These are phyloP conservation scores for Lonchura striata DNA, from an alignment of 2,113 vertebrate species.

Conservation along the genomic window DNA sequence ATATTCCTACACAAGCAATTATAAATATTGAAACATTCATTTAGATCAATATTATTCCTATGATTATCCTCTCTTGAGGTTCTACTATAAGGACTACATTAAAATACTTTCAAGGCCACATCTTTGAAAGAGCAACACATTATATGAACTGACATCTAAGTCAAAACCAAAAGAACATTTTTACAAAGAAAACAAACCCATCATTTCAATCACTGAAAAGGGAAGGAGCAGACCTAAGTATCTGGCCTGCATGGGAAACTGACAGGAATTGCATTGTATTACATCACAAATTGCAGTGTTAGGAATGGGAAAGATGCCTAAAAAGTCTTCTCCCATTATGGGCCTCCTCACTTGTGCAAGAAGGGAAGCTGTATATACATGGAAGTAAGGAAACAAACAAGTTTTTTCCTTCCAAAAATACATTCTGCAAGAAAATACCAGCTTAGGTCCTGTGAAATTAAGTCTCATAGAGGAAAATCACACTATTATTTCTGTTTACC, in stretches of 20 bases:
- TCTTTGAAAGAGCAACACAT: neutral
- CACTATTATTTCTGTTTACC: neutral
- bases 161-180: neutral
- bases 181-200: neutral
- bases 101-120: neutral
- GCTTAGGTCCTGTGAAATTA: neutral
- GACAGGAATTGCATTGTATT: neutral
- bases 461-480: neutral
- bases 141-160: neutral
- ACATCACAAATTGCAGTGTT: neutral
- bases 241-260: neutral
- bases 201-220: neutral
- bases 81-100: neutral
- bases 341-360: neutral
- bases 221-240: neutral
- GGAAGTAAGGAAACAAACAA: neutral
- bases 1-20: neutral
- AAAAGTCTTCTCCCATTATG: neutral
- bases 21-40: neutral
- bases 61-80: neutral
- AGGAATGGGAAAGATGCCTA: neutral
- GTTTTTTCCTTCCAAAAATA: neutral
- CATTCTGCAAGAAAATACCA: neutral
- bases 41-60: neutral
- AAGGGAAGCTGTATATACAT: neutral